Conservation (phyloP, 1,140 invertebrate genomes). For the Diorhabda carinulata region DNA sequence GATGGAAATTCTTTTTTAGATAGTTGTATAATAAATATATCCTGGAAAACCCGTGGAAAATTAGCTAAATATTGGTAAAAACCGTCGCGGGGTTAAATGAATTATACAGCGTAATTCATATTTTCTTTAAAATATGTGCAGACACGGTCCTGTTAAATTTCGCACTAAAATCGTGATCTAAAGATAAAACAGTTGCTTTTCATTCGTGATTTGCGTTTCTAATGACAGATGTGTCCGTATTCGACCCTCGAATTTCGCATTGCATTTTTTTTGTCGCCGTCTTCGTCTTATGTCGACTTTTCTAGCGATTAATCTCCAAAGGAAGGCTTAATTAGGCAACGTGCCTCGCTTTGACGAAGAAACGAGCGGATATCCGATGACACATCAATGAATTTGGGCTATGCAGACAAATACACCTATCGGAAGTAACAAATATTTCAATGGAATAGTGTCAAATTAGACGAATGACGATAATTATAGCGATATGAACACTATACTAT, state of each 20-base stretch:
- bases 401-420: neutral
- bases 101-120: too few species aligned
- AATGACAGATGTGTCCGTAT: neutral
- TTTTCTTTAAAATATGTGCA: too few species aligned
- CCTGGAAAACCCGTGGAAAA: too few species aligned
- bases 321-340: slow-evolving; percentile 1
- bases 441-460: neutral
- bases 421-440: slow-evolving; percentile 1
- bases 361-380: neutral
- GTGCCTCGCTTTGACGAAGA: neutral
- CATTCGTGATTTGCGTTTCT: neutral
- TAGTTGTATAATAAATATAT: too few species aligned
- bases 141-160: neutral
- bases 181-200: neutral
- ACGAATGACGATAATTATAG: too few species aligned
- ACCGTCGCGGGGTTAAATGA: too few species aligned
- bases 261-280: neutral
- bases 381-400: neutral
- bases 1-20: too few species aligned
- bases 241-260: slow-evolving; percentile 1
- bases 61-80: too few species aligned
- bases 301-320: neutral
- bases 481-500: too few species aligned
- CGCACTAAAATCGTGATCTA: neutral
- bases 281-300: neutral